Conservation (phyloP, 1,140 invertebrate species). For the Copidosoma floridanum region DNA sequence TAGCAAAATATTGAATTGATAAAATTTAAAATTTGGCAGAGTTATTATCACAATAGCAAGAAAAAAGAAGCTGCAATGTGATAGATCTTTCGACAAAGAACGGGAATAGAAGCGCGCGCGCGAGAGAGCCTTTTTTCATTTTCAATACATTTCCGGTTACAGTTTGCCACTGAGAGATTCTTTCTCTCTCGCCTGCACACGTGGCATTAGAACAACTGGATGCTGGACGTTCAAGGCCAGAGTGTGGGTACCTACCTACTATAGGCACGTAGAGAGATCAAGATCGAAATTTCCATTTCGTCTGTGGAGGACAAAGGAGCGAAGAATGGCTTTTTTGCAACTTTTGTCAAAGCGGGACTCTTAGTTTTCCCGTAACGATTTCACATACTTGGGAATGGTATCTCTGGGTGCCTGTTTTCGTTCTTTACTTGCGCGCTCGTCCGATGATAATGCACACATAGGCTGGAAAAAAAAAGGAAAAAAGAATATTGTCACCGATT, state of each 20-base stretch:
- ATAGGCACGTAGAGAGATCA: neutral
- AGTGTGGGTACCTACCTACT: too few relatives aligned
- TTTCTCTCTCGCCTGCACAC: neutral
- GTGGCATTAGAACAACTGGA: neutral
- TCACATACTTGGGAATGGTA: too few relatives aligned
- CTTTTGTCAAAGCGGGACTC: neutral
- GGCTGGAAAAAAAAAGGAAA: too few relatives aligned
- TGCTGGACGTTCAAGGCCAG: conserved; percentile 16
- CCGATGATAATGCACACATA: too few relatives aligned
- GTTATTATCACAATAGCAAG: too few relatives aligned
- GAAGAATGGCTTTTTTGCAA: neutral
- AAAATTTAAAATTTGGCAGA: too few relatives aligned
- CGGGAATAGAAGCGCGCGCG: too few relatives aligned
- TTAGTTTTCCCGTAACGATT: too few relatives aligned
- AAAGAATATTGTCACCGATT: too few relatives aligned
- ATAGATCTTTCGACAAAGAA: too few relatives aligned
- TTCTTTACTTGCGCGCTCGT: neutral
- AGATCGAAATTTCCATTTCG: neutral
- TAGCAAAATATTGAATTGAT: too few relatives aligned
- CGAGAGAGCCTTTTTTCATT: neutral
- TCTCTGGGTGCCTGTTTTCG: neutral
- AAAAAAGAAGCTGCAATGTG: too few relatives aligned
- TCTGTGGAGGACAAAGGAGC: neutral
- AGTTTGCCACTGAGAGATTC: neutral
- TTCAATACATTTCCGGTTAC: neutral